Evolutionary conservation across 2,888 invertebrate genomes (phyloP).

Genomic region (Drosophila acutilabella): DNA sequence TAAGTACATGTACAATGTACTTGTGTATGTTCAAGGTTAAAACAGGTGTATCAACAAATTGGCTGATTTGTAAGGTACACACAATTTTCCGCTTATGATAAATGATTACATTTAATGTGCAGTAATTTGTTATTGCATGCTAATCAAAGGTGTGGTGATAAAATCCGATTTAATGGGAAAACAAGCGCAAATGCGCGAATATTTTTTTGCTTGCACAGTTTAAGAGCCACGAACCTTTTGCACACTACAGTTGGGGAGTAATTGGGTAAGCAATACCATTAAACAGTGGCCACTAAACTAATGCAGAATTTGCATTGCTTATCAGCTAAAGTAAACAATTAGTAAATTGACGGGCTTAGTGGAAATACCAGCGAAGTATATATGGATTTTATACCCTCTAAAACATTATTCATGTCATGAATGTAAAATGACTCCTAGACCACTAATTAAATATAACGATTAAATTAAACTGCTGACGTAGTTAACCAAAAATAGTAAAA

Average conservation of each 20-base stretch:
- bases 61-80: constrained; percentile 7
- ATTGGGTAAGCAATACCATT: not conserved
- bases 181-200: constrained; percentile 15
- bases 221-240: not conserved
- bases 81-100: constrained; percentile 26
- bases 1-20: not conserved
- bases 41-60: constrained; percentile 17
- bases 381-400: constrained; percentile 1
- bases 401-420: not conserved
- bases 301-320: constrained; percentile 12
- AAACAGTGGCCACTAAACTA: constrained; percentile 38
- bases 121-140: constrained; percentile 36
- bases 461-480: not conserved
- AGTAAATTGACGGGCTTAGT: constrained; percentile 1
- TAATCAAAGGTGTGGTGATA: constrained; percentile 18
- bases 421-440: constrained; percentile 13
- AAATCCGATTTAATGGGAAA: constrained; percentile 27
- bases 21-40: constrained; percentile 20
- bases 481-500: not conserved
- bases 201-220: not conserved
- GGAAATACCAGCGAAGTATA: not conserved
- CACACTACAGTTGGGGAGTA: constrained; percentile 18
- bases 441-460: constrained; percentile 20
- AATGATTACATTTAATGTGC: constrained; percentile 25
- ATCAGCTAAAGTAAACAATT: constrained; percentile 25